phyloP scores from a whole-genome alignment of 2,888 invertebrate genomes.

The Drosophila mimetica region DNA sequence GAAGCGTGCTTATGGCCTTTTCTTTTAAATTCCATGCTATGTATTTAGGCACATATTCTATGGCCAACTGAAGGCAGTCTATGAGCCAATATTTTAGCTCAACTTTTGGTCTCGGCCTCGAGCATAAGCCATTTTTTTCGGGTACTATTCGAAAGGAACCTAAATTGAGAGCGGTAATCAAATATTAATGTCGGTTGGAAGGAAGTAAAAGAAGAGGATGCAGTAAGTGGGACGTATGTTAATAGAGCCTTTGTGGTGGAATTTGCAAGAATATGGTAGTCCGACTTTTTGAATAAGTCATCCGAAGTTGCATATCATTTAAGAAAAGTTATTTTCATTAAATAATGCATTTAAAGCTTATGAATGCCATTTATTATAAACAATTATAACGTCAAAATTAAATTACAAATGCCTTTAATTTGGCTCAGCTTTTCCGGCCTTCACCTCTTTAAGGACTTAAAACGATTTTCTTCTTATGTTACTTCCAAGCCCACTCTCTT shows the following conservation, averaged over 20 bases:
- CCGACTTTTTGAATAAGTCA: constrained; percentile 10
- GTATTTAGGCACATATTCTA: constrained; percentile 33
- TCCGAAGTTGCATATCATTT: constrained; percentile 1
- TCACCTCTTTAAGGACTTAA: constrained; percentile 23
- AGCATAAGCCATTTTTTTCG: constrained; percentile 22
- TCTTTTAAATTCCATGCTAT: constrained; percentile 36
- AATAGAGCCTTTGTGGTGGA: background rate
- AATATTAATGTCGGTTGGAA: constrained; percentile 28
- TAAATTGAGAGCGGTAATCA: constrained; percentile 32
- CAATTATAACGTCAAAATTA: background rate
- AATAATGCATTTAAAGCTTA: background rate
- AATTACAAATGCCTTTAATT: background rate
- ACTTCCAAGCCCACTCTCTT: background rate
- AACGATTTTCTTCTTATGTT: constrained; percentile 20
- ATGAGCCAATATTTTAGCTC: constrained; percentile 28
- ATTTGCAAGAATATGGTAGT: background rate
- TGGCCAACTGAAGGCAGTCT: constrained; percentile 4
- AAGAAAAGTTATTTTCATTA: background rate
- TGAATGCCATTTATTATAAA: too few species aligned
- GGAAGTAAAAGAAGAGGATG: background rate
- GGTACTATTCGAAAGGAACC: constrained; percentile 20
- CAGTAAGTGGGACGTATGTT: constrained; percentile 10
- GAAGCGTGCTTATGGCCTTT: constrained; percentile 33
- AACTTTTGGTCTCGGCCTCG: constrained; percentile 29
- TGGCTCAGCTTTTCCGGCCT: background rate